Percentiles rank a stretch among this genome's conserved stretches.
Evolutionary conservation across 2,888 invertebrate genomes (phyloP).

Genomic region (Junonia oenone): DNA sequence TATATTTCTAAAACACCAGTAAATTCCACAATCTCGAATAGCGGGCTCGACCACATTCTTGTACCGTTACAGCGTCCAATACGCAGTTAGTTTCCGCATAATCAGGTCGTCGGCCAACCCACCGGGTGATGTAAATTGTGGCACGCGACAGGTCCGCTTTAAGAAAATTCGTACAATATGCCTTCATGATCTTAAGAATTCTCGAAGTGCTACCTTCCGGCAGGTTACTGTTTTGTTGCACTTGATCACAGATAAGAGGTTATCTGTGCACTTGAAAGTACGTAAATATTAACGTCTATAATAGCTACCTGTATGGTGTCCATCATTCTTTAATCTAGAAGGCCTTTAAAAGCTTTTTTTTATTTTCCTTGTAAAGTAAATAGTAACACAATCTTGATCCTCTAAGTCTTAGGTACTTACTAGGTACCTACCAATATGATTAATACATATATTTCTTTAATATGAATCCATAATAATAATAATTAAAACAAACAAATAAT

Average conservation of each 20-base stretch:
- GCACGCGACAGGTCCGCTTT: slow-evolving; percentile 40
- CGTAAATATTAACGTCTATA: too few species aligned
- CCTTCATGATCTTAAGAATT: background rate
- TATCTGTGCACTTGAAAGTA: background rate
- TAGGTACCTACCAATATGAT: too few species aligned
- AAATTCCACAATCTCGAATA: slow-evolving; percentile 29
- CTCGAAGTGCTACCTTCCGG: background rate
- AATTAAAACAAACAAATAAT: too few species aligned
- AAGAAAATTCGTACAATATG: background rate
- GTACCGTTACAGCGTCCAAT: slow-evolving; percentile 60
- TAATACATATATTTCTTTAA: too few species aligned
- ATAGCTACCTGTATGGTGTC: too few species aligned
- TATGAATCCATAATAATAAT: too few species aligned
- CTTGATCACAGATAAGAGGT: too few species aligned
- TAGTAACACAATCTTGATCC: too few species aligned
- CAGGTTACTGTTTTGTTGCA: background rate
- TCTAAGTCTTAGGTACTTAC: too few species aligned
- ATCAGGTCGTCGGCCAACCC: slow-evolving; percentile 44
- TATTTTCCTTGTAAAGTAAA: too few species aligned
- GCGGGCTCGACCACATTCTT: slow-evolving; percentile 44
- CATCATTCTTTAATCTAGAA: too few species aligned
- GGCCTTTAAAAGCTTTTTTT: too few species aligned
- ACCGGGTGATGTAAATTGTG: slow-evolving; percentile 46
- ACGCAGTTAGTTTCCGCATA: slow-evolving; percentile 54
- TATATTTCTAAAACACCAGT: slow-evolving; percentile 25